Percentiles rank a stretch among this genome's conserved stretches.
These are phyloP conservation scores for Myocastor coypus DNA, from an alignment of 2,113 vertebrate species.

Conservation along the genomic window DNA sequence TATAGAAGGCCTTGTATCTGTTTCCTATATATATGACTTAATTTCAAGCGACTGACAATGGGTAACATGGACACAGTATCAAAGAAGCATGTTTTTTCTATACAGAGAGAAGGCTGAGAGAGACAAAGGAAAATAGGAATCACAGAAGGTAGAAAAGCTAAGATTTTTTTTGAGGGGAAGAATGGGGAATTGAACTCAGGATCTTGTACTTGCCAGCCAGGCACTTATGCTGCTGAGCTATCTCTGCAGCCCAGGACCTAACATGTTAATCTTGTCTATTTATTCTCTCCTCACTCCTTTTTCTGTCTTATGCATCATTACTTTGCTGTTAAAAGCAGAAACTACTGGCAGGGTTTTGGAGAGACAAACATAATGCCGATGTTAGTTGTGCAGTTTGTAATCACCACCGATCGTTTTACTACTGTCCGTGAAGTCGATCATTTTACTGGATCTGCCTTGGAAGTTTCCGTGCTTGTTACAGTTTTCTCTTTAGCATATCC, in stretches of 20 bases:
- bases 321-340: constrained; percentile 10
- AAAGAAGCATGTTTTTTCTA: not conserved
- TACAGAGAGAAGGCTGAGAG: not conserved
- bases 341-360: not conserved
- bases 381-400: not conserved
- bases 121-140: not conserved
- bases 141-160: not conserved
- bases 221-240: no score
- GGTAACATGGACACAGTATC: not conserved
- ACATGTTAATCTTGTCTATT: not conserved
- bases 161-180: no score
- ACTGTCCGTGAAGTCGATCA: not conserved
- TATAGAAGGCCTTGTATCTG: not conserved
- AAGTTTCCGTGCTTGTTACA: not conserved
- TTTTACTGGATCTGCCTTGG: constrained; percentile 3
- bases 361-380: not conserved
- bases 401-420: not conserved
- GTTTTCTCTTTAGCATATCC: not conserved
- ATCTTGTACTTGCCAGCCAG: no score
- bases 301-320: not conserved
- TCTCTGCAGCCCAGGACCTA: not conserved
- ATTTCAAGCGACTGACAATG: not conserved
- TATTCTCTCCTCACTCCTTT: not conserved
- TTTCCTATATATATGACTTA: not conserved
- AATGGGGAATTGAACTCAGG: no score